Base-by-base conservation (phyloP, 2,888 invertebrate genomes). In the Plemyria rubiginata region DNA sequence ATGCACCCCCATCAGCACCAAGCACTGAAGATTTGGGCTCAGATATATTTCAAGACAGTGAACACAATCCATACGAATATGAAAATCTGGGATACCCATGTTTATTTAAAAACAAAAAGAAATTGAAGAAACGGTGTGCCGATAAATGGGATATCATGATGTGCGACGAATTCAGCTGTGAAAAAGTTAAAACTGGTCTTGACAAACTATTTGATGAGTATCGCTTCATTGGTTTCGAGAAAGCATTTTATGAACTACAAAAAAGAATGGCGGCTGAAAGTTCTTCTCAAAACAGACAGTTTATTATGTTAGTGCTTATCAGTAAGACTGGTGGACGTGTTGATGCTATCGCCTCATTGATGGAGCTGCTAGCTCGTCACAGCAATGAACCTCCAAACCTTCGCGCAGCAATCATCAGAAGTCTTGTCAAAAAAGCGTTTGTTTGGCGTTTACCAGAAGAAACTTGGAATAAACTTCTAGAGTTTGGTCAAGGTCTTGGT, bases 231-330 rank as follows among this genome's bases (percentile, higher is more conserved):
- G 78, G 79, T 28, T 90, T 88, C 45, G 77, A 81, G 0, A 73
- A 75, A 13, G 78, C 86, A 2, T 78, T 87, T 13, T 74, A 70
- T 4, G 87, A 88, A 15, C 70, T 90, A 0, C 71, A 68, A 0
- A 81, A 77, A 45, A 77, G 78, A n/a, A 66, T 90, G 43, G 57
- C 66, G 16, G 73, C 77, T 0, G 80, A 82, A 51, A 80, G 79
- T 51, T 76, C 79, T 2, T 63, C 76, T 0, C 78, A 87, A 45
- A 82, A 81, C 16, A 74, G 90, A 12, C 79, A 86, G 41, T 83
- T 78, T 55, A 88, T 90, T 69, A 75, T 90, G 60, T 70, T 88
- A 2, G 88, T 90, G 3, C 74, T 90, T 29, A 81, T 90, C 0
- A 90, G 88, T 65, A 90, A 90, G 63, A 85, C 76, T 28, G 88